Percentiles rank a stretch among this genome's conserved stretches.
Evolutionary conservation across 2,888 invertebrate genomes (phyloP).

Genomic region (Salpingus planirostris): DNA sequence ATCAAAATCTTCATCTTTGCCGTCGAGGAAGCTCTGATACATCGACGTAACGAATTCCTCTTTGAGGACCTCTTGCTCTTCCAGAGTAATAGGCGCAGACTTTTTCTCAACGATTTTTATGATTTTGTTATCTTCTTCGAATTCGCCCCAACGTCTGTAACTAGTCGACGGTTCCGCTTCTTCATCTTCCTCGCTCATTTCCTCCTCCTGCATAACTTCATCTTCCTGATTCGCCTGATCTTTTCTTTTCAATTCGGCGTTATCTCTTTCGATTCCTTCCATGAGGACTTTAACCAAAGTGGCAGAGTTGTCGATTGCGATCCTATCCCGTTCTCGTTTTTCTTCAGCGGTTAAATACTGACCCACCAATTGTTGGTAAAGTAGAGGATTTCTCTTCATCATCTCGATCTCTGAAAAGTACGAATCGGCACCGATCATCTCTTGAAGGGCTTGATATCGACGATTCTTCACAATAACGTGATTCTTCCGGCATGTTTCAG

Average conservation of each 20-base stretch:
- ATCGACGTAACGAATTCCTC: conserved; percentile 79
- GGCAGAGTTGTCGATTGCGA: conserved; percentile 50
- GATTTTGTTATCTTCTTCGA: conserved; percentile 30
- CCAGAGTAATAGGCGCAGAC: conserved; percentile 40
- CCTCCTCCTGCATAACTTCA: conserved; percentile 38
- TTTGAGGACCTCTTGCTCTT: conserved; percentile 57
- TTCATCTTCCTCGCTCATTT: conserved; percentile 12
- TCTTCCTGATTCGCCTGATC: conserved; percentile 54
- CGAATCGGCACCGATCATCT: conserved; percentile 55
- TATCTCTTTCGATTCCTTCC: conserved; percentile 69
- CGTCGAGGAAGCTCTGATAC: conserved; percentile 76
- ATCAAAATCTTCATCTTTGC: conserved; percentile 74
- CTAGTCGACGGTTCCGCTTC: conserved; percentile 11
- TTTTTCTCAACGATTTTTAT: conserved; percentile 15
- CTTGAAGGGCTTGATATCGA: conserved; percentile 71
- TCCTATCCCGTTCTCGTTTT: conserved; percentile 53
- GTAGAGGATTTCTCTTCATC: conserved; percentile 82
- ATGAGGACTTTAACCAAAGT: conserved; percentile 70
- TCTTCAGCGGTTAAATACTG: conserved; percentile 75
- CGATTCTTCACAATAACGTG: conserved; percentile 67
- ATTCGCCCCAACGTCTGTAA: conserved; percentile 30
- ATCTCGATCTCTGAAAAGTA: conserved; percentile 91
- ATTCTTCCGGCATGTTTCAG: conserved; percentile 27
- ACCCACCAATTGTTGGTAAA: conserved; percentile 86
- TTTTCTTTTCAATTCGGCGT: conserved; percentile 53